phyloP scores from a whole-genome alignment of 1,140 invertebrate species.

The Papilio helenus region DNA sequence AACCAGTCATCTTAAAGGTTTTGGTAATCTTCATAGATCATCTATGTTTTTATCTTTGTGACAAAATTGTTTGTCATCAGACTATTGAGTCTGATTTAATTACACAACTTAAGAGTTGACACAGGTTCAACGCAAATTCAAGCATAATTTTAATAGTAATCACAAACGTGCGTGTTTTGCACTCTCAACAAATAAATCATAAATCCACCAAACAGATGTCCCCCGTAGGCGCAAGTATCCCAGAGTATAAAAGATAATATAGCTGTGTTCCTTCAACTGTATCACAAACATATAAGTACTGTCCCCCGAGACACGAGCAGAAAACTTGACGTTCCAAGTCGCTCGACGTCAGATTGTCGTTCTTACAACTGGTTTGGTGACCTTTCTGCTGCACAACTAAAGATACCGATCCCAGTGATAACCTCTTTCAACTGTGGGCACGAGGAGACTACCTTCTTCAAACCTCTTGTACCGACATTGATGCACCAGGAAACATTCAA shows the following conservation, averaged over 20 bases:
- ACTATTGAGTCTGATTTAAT: background rate
- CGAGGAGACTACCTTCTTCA: too few relatives aligned
- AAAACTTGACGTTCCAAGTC: background rate
- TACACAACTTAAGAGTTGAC: background rate
- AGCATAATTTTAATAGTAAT: background rate
- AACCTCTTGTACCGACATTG: too few relatives aligned
- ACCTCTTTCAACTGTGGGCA: too few relatives aligned
- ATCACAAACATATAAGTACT: background rate
- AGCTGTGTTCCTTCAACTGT: background rate
- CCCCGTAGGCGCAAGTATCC: background rate
- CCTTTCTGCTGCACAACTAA: conserved; percentile 59
- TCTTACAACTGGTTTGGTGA: conserved; percentile 69
- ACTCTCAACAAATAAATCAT: background rate
- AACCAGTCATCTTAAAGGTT: too few relatives aligned
- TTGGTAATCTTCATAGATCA: too few relatives aligned
- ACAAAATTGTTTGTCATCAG: too few relatives aligned
- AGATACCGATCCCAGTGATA: conserved; percentile 44
- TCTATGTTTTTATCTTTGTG: too few relatives aligned
- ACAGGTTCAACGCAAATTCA: background rate
- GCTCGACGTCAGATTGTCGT: conserved; percentile 36
- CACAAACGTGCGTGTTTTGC: background rate
- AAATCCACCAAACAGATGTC: background rate
- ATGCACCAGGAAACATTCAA: too few relatives aligned
- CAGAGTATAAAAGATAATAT: background rate
- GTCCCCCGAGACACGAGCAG: background rate